Percentiles rank a stretch among this genome's conserved stretches.
These are phyloP conservation scores for Meloidogyne hapla DNA, from an alignment of 1,140 invertebrate genomes.

Conservation along the genomic window DNA sequence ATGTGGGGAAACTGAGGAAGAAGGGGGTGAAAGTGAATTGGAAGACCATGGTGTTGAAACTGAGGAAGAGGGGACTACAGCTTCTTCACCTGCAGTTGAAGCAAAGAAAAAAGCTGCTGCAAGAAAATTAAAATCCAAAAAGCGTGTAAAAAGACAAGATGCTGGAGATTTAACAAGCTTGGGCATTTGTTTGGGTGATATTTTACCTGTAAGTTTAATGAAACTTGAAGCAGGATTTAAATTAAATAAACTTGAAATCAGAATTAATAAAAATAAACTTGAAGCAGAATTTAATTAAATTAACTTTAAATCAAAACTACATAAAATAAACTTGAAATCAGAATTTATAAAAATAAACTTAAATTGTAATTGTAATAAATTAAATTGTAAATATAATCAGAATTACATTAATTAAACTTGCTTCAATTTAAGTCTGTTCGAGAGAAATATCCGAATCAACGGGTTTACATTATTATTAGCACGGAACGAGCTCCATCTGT, in stretches of 20 bases:
- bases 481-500: slow-evolving; percentile 59
- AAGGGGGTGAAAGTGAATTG: slow-evolving; percentile 48
- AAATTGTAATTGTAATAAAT: too few species aligned
- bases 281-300: too few species aligned
- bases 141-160: slow-evolving; percentile 36
- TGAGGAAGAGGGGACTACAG: slow-evolving; percentile 14
- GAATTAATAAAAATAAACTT: not conserved
- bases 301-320: too few species aligned
- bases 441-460: slow-evolving; percentile 61
- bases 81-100: not conserved
- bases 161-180: slow-evolving; percentile 48
- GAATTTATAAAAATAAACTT: too few species aligned
- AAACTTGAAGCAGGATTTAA: not conserved
- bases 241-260: not conserved
- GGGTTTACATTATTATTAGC: slow-evolving; percentile 49
- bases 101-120: not conserved
- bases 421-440: slow-evolving; percentile 40
- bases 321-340: too few species aligned
- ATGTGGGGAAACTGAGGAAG: slow-evolving; percentile 51
- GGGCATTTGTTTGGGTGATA: slow-evolving; percentile 63
- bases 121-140: not conserved
- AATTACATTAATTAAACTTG: too few species aligned
- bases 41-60: slow-evolving; percentile 57
- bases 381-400: too few species aligned
- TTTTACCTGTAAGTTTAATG: slow-evolving; percentile 48